Base-by-base conservation (phyloP, 2,113 vertebrate genomes). In the Muntiacus muntjak region DNA sequence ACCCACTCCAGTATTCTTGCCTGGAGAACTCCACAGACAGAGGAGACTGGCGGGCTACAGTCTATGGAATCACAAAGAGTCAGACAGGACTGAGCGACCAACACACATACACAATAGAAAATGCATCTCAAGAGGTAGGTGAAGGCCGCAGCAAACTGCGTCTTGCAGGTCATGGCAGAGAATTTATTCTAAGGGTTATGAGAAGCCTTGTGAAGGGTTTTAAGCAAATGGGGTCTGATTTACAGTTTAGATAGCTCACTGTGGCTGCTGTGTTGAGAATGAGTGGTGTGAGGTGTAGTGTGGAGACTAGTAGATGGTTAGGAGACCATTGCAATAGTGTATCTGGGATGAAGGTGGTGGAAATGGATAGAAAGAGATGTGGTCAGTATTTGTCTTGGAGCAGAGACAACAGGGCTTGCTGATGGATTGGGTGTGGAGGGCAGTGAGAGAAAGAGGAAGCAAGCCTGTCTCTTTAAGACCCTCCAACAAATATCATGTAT, bases 111-210 rank as follows among this genome's bases (percentile, higher is more conserved):
- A 40, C n/a, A 74, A 15, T 6, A 90, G 91, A 28, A 33, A 57
- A 43, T 43, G 71, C 7, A 40, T 88, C 74, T 93, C 17, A 43
- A 91, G 60, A 93, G 28, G 62, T 0, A 26, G 33, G 54, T 67
- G 43, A 95, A 54, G 45, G 23, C 6, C 58, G 13, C 3, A 25
- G 87, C 5, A 9, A 7, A 7, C 36, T 62, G 93, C 50, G 40
- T 16, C 30, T 83, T 87, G 33, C 36, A 74, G 62, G 26, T 4
- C 17, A 2, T 15, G n/a, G n/a, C 12, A 33, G 15, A 95, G 81
- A 26, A 81, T 91, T 57, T 52, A 43, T 87, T 92, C 28, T 36
- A 58, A 93, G 50, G 19, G 33, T 64, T 55, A 87, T 54, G 28
- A 89, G 83, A 78, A 64, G 36, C 16, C 23, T 95, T 84, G 82